phyloP scores from a whole-genome alignment of 2,888 invertebrate species.

The Lasioglossum calceatum region DNA sequence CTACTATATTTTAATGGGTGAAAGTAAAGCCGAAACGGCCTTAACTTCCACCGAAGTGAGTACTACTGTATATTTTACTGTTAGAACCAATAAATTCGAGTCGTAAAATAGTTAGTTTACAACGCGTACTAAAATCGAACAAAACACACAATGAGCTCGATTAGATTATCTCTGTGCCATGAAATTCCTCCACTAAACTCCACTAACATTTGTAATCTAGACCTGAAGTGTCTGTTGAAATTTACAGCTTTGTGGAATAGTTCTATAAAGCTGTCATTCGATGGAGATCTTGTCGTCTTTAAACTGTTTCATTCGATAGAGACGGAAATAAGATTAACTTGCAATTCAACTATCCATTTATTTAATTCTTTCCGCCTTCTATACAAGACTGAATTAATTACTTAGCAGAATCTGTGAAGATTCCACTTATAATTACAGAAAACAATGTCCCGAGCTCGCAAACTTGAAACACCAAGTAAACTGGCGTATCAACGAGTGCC shows the following conservation, averaged over 20 bases:
- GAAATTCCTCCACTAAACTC: neutral
- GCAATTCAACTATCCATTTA: neutral
- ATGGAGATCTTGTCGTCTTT: neutral
- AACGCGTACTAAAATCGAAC: neutral
- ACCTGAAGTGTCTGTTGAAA: neutral
- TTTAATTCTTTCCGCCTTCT: too few relatives aligned
- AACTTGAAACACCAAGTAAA: neutral
- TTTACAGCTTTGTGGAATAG: neutral
- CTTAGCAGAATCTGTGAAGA: neutral
- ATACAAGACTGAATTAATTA: neutral
- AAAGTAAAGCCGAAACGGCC: neutral
- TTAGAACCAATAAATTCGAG: neutral
- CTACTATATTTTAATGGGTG: neutral
- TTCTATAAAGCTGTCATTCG: neutral
- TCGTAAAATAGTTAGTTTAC: neutral
- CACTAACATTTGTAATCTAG: neutral
- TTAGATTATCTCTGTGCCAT: neutral
- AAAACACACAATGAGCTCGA: neutral
- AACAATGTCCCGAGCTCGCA: neutral
- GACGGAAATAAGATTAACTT: neutral
- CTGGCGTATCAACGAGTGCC: neutral
- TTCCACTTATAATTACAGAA: neutral
- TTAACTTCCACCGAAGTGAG: neutral
- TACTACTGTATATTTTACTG: neutral
- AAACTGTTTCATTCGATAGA: neutral